Evolutionary conservation across 2,888 invertebrate species (phyloP).

Genomic region (Caenorhabditis imperialis): DNA sequence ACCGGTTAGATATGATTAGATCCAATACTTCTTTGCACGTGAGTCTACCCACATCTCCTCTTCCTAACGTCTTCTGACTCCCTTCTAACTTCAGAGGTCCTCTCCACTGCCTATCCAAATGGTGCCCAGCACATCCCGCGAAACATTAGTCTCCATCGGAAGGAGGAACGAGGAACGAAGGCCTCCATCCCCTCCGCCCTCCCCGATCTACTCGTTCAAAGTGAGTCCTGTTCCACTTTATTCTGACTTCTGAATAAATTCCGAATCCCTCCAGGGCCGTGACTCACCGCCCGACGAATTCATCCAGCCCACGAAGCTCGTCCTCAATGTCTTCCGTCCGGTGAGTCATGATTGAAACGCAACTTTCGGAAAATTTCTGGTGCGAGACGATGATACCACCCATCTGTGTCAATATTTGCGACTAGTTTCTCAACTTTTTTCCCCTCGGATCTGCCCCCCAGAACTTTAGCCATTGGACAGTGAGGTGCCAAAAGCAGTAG

Average conservation of each 20-base stretch:
- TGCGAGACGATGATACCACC: constrained; percentile 11
- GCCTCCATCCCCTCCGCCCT: constrained; percentile 52
- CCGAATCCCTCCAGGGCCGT: constrained; percentile 42
- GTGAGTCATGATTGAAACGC: constrained; percentile 31
- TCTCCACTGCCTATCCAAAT: constrained; percentile 59
- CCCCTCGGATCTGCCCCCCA: too few relatives aligned
- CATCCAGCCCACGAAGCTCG: constrained; percentile 60
- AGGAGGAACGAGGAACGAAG: not conserved
- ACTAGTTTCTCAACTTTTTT: constrained; percentile 14
- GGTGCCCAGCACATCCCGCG: constrained; percentile 60
- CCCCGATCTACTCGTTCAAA: constrained; percentile 53
- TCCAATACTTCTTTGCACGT: constrained; percentile 48
- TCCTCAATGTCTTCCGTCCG: constrained; percentile 61
- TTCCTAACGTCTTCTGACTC: not conserved
- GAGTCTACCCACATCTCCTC: not conserved
- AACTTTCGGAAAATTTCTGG: not conserved
- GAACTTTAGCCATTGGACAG: constrained; percentile 14
- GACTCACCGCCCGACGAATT: constrained; percentile 65
- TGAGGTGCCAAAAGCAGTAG: constrained; percentile 44
- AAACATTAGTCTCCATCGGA: constrained; percentile 35
- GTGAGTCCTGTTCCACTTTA: constrained; percentile 3
- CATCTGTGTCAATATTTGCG: constrained; percentile 36
- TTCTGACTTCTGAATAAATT: not conserved
- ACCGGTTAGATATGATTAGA: constrained; percentile 38
- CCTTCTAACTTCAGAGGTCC: constrained; percentile 31